phyloP scores from a whole-genome alignment of 2,113 vertebrate genomes.

The Notarius quadriscutis region DNA sequence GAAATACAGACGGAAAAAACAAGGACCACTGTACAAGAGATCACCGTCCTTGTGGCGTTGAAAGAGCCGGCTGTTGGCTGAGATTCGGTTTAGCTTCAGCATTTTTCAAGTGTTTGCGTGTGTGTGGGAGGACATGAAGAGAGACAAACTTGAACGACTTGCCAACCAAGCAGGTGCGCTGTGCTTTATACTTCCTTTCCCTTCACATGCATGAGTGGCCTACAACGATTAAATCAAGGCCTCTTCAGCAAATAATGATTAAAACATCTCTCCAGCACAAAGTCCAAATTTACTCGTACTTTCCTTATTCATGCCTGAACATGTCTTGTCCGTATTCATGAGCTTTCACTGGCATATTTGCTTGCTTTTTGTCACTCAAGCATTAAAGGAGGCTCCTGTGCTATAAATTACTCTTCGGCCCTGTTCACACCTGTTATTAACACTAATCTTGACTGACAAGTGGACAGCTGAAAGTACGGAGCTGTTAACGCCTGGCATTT shows the following conservation, averaged over 20 bases:
- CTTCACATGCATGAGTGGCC: slow-evolving; percentile 9
- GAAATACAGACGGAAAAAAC: too few relatives aligned
- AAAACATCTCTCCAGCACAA: background rate
- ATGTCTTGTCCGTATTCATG: background rate
- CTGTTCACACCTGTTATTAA: background rate
- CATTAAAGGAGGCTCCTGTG: background rate
- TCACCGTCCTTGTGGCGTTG: background rate
- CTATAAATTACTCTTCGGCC: background rate
- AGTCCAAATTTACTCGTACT: background rate
- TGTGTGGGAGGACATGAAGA: background rate
- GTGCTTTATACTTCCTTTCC: background rate
- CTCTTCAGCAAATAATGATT: background rate
- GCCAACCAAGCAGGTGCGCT: slow-evolving; percentile 7
- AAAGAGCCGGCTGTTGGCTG: background rate
- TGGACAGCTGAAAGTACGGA: background rate
- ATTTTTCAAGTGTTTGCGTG: background rate
- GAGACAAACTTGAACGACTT: background rate
- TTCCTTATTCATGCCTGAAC: background rate
- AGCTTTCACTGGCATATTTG: slow-evolving; percentile 18
- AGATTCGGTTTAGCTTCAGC: background rate
- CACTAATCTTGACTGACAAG: too few relatives aligned
- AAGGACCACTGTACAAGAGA: background rate
- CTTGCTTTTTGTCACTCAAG: background rate
- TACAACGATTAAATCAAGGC: slow-evolving; percentile 14
- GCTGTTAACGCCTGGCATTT: background rate